These are phyloP conservation scores for Oxyura jamaicensis DNA, from an alignment of 2,113 vertebrate genomes.

Conservation along the genomic window DNA sequence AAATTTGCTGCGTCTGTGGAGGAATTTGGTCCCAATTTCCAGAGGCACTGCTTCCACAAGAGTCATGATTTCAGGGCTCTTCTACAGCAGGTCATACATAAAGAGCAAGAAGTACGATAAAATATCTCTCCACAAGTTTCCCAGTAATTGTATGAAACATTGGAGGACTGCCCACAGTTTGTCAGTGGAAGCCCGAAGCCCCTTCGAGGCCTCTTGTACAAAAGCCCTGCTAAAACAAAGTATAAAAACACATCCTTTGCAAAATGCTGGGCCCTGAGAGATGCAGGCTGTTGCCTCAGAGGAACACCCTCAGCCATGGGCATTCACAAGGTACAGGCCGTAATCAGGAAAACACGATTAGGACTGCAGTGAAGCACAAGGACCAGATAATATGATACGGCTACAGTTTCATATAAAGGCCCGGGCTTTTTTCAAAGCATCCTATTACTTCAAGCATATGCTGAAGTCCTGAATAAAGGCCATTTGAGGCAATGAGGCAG, in stretches of 20 bases:
- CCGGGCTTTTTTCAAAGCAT: not conserved
- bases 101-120: not conserved
- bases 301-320: not conserved
- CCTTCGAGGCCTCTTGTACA: not conserved
- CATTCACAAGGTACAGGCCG: rapidly evolving
- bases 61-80: not conserved
- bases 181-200: not conserved
- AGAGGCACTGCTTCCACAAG: not conserved
- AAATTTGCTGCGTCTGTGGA: not conserved
- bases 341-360: rapidly evolving
- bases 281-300: not conserved
- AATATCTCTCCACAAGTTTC: not conserved
- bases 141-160: not conserved
- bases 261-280: not conserved
- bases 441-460: not conserved
- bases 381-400: rapidly evolving
- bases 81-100: not conserved
- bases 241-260: not conserved
- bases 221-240: not conserved
- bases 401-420: not conserved
- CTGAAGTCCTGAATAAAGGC: not conserved
- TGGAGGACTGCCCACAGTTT: not conserved
- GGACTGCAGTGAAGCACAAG: not conserved
- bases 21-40: not conserved
- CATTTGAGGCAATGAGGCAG: not conserved